Conservation (phyloP, 2,888 invertebrate genomes). For the Himalopsyche anomala region DNA sequence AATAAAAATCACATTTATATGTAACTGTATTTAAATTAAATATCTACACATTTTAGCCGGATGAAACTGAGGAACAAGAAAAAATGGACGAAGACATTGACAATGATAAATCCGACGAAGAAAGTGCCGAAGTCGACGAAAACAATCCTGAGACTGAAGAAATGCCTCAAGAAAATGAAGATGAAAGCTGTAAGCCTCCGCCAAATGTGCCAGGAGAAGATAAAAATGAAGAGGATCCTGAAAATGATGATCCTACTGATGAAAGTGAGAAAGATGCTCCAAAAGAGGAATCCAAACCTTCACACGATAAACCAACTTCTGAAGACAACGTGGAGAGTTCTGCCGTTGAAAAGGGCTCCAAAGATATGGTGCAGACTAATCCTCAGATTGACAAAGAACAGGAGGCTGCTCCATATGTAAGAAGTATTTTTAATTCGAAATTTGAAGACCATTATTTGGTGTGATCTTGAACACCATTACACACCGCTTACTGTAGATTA, state of each 20-base stretch:
- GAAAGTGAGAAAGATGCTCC: constrained; percentile 69
- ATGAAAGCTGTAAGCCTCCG: constrained; percentile 46
- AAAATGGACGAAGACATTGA: constrained; percentile 74
- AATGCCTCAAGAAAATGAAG: constrained; percentile 70
- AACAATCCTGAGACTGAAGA: constrained; percentile 68
- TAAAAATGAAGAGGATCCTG: constrained; percentile 67
- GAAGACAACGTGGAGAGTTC: constrained; percentile 76
- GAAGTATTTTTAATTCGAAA: constrained; percentile 65
- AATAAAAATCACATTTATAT: too few species aligned
- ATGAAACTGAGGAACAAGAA: constrained; percentile 71
- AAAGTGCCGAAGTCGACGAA: constrained; percentile 66
- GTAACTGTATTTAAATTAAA: background rate
- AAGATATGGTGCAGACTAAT: constrained; percentile 76
- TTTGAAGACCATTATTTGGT: too few species aligned
- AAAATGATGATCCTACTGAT: constrained; percentile 65
- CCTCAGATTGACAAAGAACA: constrained; percentile 74
- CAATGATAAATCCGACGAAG: constrained; percentile 70
- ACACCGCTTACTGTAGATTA: too few species aligned
- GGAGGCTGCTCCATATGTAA: constrained; percentile 72
- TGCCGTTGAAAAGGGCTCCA: constrained; percentile 72
- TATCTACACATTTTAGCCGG: constrained; percentile 67
- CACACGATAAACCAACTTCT: constrained; percentile 74
- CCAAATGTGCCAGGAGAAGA: constrained; percentile 54
- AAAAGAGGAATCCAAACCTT: constrained; percentile 76
- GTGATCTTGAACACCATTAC: too few species aligned